Evolutionary conservation across 2,797 vertebrate genomes (phyloP).

Genomic region (Diglossa cyanea): DNA sequence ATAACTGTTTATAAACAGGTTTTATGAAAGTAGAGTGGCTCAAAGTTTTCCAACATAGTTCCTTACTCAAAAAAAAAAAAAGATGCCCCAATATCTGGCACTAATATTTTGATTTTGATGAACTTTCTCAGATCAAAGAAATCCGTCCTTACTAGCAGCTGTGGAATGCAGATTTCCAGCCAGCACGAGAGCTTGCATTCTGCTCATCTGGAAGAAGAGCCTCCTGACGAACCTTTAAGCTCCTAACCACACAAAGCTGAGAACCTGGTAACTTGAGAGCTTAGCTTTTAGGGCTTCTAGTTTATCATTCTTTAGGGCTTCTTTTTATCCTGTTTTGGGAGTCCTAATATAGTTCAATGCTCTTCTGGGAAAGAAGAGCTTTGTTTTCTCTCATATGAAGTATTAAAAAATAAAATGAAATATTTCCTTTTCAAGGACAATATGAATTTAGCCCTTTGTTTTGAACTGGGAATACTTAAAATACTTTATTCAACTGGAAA

Average conservation of each 20-base stretch:
- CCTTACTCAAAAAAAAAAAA: not conserved
- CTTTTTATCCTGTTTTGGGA: accelerated
- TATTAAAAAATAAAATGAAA: not conserved
- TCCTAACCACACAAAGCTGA: not conserved
- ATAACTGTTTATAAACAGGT: not conserved
- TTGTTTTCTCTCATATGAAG: not conserved
- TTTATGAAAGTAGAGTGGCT: not conserved
- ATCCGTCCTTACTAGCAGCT: not conserved
- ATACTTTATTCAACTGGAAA: not conserved
- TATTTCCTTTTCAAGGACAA: not conserved
- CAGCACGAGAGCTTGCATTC: not conserved
- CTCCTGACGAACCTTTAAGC: not conserved
- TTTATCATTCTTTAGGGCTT: not conserved
- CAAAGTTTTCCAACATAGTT: not conserved
- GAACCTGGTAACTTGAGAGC: not conserved
- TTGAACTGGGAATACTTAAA: not conserved
- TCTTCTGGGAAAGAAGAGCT: not conserved
- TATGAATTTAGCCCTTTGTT: not conserved
- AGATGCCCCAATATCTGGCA: not conserved
- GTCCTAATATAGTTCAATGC: not conserved
- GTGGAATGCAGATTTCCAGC: not conserved
- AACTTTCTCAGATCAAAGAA: not conserved
- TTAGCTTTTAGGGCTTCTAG: not conserved
- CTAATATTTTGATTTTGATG: not conserved
- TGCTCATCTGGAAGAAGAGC: not conserved